Conservation (phyloP, 23 tunicate genomes). For the Corella eumyota region DNA sequence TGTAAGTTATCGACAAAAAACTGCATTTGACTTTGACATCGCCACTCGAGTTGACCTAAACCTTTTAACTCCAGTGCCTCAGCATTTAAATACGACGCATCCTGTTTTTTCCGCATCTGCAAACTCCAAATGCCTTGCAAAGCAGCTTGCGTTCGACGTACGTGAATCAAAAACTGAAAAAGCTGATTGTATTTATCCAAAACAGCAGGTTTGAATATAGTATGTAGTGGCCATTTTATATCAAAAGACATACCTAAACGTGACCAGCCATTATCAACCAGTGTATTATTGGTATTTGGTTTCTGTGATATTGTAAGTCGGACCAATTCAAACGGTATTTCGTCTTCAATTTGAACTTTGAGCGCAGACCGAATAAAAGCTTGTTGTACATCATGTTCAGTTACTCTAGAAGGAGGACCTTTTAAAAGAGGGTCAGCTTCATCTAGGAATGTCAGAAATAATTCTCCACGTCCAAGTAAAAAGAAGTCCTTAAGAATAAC, state of each 20-base stretch:
- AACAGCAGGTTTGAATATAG: constrained; percentile 52
- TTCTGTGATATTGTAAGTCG: constrained; percentile 22
- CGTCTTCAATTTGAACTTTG: constrained; percentile 71
- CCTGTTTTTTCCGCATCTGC: constrained; percentile 46
- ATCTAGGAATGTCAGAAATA: constrained; percentile 68
- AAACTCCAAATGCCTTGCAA: constrained; percentile 51
- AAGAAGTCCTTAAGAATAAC: constrained; percentile 76
- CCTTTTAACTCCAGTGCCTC: constrained; percentile 20
- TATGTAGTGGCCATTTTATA: constrained; percentile 93
- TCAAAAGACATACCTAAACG: constrained; percentile 59
- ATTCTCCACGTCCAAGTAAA: constrained; percentile 81
- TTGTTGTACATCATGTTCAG: constrained; percentile 81
- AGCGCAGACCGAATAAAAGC: constrained; percentile 78
- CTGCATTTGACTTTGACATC: constrained; percentile 76
- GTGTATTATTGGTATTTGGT: not conserved
- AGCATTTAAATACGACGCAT: constrained; percentile 2
- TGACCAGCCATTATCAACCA: constrained; percentile 60
- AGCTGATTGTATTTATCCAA: constrained; percentile 77
- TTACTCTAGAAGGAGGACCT: constrained; percentile 55
- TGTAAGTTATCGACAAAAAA: constrained; percentile 82
- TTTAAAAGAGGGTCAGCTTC: constrained; percentile 54
- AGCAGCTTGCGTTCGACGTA: constrained; percentile 60
- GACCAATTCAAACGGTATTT: constrained; percentile 47
- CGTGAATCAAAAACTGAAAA: constrained; percentile 61
- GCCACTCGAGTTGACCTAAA: too few relatives aligned